Evolutionary conservation across 2,113 vertebrate species (phyloP).

Genomic region (Theristicus caerulescens): DNA sequence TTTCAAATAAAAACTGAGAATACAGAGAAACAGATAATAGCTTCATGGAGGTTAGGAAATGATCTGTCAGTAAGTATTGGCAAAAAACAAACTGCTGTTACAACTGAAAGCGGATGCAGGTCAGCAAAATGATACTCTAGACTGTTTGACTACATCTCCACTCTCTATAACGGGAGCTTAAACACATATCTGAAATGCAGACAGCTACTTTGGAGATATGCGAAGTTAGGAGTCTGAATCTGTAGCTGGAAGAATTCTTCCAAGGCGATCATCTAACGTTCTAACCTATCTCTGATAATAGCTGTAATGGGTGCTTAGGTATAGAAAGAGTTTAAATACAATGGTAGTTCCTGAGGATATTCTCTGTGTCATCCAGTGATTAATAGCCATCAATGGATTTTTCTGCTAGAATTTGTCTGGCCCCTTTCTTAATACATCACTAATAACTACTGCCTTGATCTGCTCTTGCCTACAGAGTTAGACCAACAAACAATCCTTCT

Average conservation of each 20-base stretch:
- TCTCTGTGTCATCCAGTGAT: neutral
- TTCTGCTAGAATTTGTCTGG: neutral
- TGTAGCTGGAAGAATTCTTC: neutral
- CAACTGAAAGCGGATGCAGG: neutral
- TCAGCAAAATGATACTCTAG: neutral
- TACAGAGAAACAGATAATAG: constrained; percentile 8
- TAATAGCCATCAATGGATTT: neutral
- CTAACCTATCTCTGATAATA: neutral
- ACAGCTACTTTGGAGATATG: neutral
- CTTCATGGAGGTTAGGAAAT: neutral
- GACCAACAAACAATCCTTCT: neutral
- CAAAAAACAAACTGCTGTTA: neutral
- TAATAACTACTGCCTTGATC: neutral
- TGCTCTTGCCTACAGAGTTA: neutral
- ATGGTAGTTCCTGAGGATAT: neutral
- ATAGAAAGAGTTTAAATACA: neutral
- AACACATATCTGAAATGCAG: neutral
- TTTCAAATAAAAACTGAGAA: constrained; percentile 7
- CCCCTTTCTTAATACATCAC: neutral
- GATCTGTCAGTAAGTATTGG: neutral
- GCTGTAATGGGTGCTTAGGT: neutral
- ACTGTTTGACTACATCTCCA: neutral
- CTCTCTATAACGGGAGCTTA: fast-evolving
- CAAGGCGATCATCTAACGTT: fast-evolving
- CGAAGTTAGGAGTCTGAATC: neutral